These are phyloP conservation scores for Euphydryas editha DNA, from an alignment of 2,888 invertebrate species.

Conservation along the genomic window DNA sequence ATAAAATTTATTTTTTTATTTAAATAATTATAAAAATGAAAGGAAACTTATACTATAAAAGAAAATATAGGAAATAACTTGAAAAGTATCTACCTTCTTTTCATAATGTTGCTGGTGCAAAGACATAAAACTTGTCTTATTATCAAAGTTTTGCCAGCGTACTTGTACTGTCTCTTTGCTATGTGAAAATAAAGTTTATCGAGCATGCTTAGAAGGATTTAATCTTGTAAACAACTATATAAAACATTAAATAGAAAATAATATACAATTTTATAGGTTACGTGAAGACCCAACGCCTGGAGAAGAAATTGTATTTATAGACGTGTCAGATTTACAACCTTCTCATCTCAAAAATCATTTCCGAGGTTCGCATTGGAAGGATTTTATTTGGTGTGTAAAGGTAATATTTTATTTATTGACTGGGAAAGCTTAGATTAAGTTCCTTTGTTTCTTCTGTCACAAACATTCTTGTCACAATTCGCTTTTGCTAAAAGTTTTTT, in stretches of 20 bases:
- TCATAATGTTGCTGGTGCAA: conserved; percentile 2
- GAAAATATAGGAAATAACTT: neutral
- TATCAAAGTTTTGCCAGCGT: conserved; percentile 1
- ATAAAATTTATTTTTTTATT: neutral
- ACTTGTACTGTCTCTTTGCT: neutral
- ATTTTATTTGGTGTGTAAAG: conserved; percentile 75
- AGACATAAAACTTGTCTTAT: conserved; percentile 8
- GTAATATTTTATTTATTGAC: conserved; percentile 47
- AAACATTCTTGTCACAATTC: conserved; percentile 10
- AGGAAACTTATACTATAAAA: neutral
- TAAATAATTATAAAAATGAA: neutral
- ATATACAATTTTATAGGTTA: conserved; percentile 57
- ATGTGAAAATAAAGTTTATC: neutral
- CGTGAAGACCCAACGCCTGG: conserved; percentile 75
- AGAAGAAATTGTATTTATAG: conserved; percentile 75
- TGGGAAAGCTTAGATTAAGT: neutral
- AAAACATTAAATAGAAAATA: neutral
- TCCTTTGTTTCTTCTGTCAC: conserved; percentile 1
- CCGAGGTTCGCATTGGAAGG: conserved; percentile 74
- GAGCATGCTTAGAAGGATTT: neutral
- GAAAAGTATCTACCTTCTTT: neutral
- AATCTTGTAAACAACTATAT: neutral
- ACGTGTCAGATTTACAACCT: conserved; percentile 73
- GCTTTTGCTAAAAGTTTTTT: conserved; percentile 13
- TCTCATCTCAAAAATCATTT: conserved; percentile 75